These are phyloP conservation scores for Alethe diademata DNA, from an alignment of 2,113 vertebrate genomes.

Conservation along the genomic window DNA sequence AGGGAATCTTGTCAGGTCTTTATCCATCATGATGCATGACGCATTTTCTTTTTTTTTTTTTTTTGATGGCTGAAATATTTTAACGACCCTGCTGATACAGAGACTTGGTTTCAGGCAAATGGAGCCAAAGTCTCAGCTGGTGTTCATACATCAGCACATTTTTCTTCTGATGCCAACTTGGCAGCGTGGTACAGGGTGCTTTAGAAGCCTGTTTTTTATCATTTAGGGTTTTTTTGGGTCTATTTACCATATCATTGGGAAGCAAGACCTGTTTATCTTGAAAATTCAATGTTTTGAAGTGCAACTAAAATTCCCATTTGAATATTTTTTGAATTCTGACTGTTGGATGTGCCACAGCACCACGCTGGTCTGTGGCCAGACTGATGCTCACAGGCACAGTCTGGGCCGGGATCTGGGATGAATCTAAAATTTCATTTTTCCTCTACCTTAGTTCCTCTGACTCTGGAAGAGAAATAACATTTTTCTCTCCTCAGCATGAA, in stretches of 20 bases:
- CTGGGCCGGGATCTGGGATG: not conserved
- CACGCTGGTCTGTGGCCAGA: not conserved
- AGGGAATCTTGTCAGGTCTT: not conserved
- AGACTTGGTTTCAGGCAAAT: not conserved
- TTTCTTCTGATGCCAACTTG: not conserved
- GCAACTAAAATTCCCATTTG: not conserved
- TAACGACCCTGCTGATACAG: not conserved
- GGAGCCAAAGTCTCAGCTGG: not conserved
- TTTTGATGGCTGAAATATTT: not conserved
- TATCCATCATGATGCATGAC: not conserved
- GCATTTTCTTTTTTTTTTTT: not conserved
- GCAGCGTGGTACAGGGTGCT: not conserved
- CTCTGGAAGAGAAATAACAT: not conserved
- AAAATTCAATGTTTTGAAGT: not conserved
- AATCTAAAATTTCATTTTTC: not conserved
- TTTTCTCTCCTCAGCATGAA: not conserved
- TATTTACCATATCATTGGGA: not conserved
- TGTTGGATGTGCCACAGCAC: not conserved
- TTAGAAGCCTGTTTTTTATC: not conserved
- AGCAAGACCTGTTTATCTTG: not conserved
- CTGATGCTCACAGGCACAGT: not conserved
- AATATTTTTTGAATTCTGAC: not conserved
- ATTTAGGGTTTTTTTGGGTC: not conserved
- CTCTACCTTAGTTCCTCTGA: not conserved
- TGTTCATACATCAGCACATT: not conserved